A percentile compares a stretch with the other conserved stretches of the same genome.
Evolutionary conservation across 2,113 vertebrate species (phyloP).

Genomic region (Gymnobelideus leadbeateri): DNA sequence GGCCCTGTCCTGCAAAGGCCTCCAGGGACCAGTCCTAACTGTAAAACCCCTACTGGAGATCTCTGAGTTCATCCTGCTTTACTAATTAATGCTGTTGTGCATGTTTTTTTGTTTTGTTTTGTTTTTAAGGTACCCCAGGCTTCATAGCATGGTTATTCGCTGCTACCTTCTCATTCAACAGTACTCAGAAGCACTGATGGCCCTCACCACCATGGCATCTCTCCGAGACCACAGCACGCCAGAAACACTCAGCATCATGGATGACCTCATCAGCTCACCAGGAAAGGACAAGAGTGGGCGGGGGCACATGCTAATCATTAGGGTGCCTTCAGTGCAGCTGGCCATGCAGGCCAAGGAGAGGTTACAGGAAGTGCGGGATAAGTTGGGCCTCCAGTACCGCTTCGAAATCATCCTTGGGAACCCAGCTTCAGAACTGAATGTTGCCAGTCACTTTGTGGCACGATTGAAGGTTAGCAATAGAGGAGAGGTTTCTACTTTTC

Average conservation of each 20-base stretch:
- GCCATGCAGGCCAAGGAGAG: slow-evolving; percentile 96
- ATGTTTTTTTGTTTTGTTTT: no score
- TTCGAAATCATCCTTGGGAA: slow-evolving; percentile 97
- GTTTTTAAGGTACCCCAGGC: slow-evolving; percentile 91
- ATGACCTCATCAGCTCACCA: slow-evolving; percentile 93
- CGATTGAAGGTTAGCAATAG: slow-evolving; percentile 90
- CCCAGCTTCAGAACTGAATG: slow-evolving; percentile 90
- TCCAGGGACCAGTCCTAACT: neutral
- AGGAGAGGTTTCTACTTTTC: neutral
- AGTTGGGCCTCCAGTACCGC: slow-evolving; percentile 93
- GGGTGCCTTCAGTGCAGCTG: slow-evolving; percentile 96
- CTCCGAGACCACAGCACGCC: slow-evolving; percentile 96
- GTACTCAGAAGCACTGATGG: slow-evolving; percentile 98
- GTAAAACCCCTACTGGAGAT: neutral
- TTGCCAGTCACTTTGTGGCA: slow-evolving; percentile 89
- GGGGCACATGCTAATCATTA: slow-evolving; percentile 96
- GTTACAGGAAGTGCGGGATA: slow-evolving; percentile 95
- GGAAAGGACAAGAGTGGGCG: slow-evolving; percentile 90
- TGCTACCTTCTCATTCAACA: slow-evolving; percentile 99
- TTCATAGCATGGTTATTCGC: slow-evolving; percentile 99
- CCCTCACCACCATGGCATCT: slow-evolving; percentile 92
- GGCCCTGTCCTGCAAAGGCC: neutral
- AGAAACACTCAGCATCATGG: slow-evolving; percentile 96
- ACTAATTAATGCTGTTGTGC: neutral
- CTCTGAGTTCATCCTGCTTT: slow-evolving; percentile 23